Percentiles rank a stretch among this genome's conserved stretches.
phyloP scores from a whole-genome alignment of 2,888 invertebrate genomes.

The Antheraea yamamai region DNA sequence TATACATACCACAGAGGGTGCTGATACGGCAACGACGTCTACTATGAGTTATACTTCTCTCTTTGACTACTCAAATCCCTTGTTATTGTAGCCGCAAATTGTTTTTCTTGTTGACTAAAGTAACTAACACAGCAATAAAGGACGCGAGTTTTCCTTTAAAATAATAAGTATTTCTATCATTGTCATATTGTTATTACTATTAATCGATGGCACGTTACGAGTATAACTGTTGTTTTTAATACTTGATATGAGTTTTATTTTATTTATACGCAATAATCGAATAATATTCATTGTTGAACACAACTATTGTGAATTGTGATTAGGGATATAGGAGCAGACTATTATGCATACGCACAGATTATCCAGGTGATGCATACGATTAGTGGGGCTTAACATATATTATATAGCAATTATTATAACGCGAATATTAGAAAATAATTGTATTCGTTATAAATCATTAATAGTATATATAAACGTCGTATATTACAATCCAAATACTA shows the following conservation, averaged over 20 bases:
- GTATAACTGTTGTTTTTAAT: slow-evolving; percentile 59
- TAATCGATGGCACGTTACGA: slow-evolving; percentile 45
- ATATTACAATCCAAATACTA: no score
- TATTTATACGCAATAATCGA: slow-evolving; percentile 56
- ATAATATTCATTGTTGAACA: slow-evolving; percentile 59
- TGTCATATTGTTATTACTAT: slow-evolving; percentile 43
- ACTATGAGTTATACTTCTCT: slow-evolving; percentile 91
- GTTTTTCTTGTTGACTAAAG: slow-evolving; percentile 68
- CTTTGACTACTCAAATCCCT: slow-evolving; percentile 77
- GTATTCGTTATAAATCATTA: no score
- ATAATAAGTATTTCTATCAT: slow-evolving; percentile 44
- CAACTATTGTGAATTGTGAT: not conserved
- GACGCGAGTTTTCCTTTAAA: slow-evolving; percentile 59
- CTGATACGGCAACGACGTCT: slow-evolving; percentile 93
- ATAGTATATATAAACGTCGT: no score
- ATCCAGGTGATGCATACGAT: not conserved
- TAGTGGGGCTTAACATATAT: not conserved
- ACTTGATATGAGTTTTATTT: slow-evolving; percentile 57
- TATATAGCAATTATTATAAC: no score
- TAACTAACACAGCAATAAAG: slow-evolving; percentile 75
- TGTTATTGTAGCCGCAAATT: slow-evolving; percentile 60
- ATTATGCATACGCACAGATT: not conserved
- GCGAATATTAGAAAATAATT: not conserved
- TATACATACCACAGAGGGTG: slow-evolving; percentile 94
- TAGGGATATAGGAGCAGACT: no score